Conservation (phyloP, 2,797 vertebrate species). For the Anguilla megastoma region DNA sequence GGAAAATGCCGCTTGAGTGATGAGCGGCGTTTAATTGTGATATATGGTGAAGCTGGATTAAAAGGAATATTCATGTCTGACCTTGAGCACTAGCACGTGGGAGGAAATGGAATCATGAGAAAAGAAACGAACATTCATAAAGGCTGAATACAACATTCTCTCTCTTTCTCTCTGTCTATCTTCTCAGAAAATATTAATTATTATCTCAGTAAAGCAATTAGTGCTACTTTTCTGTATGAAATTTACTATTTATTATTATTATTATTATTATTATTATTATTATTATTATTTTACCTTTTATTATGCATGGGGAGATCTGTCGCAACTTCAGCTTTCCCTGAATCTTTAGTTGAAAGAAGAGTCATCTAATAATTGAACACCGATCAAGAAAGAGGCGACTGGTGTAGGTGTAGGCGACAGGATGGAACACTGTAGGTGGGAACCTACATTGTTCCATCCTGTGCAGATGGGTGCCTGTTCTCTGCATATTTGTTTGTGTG, state of each 20-base stretch:
- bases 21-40: background rate
- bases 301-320: background rate
- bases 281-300: background rate
- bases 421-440: too few species aligned
- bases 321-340: background rate
- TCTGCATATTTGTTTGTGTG: background rate
- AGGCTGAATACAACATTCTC: background rate
- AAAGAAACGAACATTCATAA: background rate
- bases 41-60: background rate
- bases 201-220: too few species aligned
- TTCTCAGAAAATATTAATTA: background rate
- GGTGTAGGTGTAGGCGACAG: background rate
- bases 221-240: too few species aligned
- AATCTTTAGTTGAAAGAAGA: background rate
- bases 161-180: background rate
- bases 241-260: background rate
- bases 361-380: background rate
- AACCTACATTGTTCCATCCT: background rate
- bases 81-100: background rate
- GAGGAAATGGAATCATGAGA: background rate
- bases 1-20: background rate
- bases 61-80: conserved; percentile 8
- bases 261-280: background rate
- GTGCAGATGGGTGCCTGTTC: background rate
- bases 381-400: background rate